Base-by-base conservation (phyloP, 2,797 vertebrate species). In the Moxostoma hubbsi region DNA sequence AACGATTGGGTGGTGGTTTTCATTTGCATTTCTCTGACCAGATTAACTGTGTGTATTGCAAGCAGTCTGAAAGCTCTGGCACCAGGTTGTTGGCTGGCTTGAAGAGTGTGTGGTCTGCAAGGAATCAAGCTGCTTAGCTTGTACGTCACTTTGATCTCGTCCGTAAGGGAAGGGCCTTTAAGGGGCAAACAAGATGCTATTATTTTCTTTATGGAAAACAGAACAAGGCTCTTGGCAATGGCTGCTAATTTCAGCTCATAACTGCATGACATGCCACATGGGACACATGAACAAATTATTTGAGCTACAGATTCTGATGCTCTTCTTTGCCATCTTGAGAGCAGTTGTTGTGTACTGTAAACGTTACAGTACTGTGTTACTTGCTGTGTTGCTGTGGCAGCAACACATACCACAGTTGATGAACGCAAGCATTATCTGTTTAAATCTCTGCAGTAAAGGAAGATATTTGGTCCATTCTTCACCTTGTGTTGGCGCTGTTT, bases 11-110 rank as follows among this genome's bases (percentile, higher is more conserved):
- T 79, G 18, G 73, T 89, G 88, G 75, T 86, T 89, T 88, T 88
- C 51, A 85, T 90, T 92, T 92, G 88, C 85, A 80, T 79, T 62
- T 86, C 85, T 89, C 85, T 90, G 88, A 86, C 85, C 89, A 90
- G 90, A 92, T 89, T 89, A 86, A 89, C 88, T 90, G 75, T 84
- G 86, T 43, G 78, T 84, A 86, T 87, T 90, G 85, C 81, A 85
- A 80, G 80, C 74, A 86, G 74, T 86, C 88, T 51, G 83, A 92
- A 81, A 85, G 62, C 5, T 79, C 84, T 89, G 84, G 81, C 93
- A 90, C 88, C 77, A 75, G 83, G 85, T 84, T 89, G 89, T 86
- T 88, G 88, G 83, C 88, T 91, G 82, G 85, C 86, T 88, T 82
- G 64, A 75, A 69, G 80, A 83, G 82, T 72, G 83, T 89, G 87